These are phyloP conservation scores for Macquaria ambigua DNA, from an alignment of 2,113 vertebrate species.

Conservation along the genomic window DNA sequence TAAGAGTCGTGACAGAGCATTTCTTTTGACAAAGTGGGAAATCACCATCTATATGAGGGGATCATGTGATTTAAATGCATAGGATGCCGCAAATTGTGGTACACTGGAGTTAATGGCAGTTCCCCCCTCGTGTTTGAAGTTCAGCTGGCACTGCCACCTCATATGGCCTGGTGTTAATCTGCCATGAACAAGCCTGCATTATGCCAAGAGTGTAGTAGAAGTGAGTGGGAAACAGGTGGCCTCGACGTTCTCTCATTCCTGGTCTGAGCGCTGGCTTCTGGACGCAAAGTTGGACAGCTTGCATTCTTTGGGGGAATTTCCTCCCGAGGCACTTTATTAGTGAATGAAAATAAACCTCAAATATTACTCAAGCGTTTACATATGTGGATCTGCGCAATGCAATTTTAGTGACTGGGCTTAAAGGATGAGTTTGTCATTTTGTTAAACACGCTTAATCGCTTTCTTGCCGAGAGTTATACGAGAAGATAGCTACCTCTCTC, in stretches of 20 bases:
- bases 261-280: constrained; percentile 58
- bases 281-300: constrained; percentile 62
- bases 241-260: constrained; percentile 62
- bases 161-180: constrained; percentile 79
- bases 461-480: neutral
- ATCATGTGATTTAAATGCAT: constrained; percentile 91
- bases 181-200: constrained; percentile 82
- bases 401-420: constrained; percentile 15
- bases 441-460: neutral
- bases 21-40: constrained; percentile 84
- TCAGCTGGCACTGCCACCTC: constrained; percentile 87
- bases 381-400: constrained; percentile 23
- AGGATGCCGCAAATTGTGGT: constrained; percentile 86
- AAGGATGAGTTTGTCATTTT: constrained; percentile 24
- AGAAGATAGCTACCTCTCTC: neutral
- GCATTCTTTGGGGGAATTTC: constrained; percentile 69
- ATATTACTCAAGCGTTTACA: constrained; percentile 54
- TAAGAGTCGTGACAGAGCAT: constrained; percentile 83
- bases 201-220: constrained; percentile 76
- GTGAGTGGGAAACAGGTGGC: constrained; percentile 84
- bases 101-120: constrained; percentile 72
- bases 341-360: constrained; percentile 66
- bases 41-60: constrained; percentile 85
- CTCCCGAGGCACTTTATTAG: constrained; percentile 63
- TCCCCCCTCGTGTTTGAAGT: constrained; percentile 81